Evolutionary conservation across 2,797 vertebrate species (phyloP).

Genomic region (Salmo trutta): DNA sequence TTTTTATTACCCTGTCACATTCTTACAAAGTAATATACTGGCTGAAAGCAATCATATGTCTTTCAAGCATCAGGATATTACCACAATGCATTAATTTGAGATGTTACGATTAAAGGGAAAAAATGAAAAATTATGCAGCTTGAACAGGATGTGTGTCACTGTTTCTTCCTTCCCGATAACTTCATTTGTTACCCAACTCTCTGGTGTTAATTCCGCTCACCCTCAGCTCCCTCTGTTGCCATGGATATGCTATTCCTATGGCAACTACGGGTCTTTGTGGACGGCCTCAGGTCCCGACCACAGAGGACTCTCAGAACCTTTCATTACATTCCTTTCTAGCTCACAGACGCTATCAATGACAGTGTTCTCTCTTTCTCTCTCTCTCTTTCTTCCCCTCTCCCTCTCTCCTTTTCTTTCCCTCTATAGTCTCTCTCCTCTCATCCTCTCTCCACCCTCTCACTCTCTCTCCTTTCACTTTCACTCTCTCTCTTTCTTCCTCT

Average conservation of each 20-base stretch:
- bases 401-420: too few relatives aligned
- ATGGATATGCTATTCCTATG: conserved; percentile 84
- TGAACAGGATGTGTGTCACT: conserved; percentile 57
- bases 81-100: conserved; percentile 22
- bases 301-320: conserved; percentile 69
- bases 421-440: too few relatives aligned
- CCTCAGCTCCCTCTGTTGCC: conserved; percentile 73
- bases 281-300: conserved; percentile 68
- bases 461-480: not conserved
- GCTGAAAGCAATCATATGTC: not conserved
- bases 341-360: conserved; percentile 48
- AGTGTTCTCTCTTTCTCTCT: conserved; percentile 2
- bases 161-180: conserved; percentile 55
- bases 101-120: conserved; percentile 9
- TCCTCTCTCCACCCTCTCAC: not conserved
- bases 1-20: conserved; percentile 2
- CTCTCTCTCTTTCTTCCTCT: not conserved
- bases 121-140: conserved; percentile 14
- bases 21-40: not conserved
- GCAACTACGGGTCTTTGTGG: conserved; percentile 76
- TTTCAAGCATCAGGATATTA: not conserved
- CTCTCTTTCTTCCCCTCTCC: not conserved
- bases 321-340: conserved; percentile 71
- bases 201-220: conserved; percentile 70
- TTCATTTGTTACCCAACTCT: conserved; percentile 71